Evolutionary conservation across 2,113 vertebrate genomes (phyloP).

Genomic region (Marmota monax): DNA sequence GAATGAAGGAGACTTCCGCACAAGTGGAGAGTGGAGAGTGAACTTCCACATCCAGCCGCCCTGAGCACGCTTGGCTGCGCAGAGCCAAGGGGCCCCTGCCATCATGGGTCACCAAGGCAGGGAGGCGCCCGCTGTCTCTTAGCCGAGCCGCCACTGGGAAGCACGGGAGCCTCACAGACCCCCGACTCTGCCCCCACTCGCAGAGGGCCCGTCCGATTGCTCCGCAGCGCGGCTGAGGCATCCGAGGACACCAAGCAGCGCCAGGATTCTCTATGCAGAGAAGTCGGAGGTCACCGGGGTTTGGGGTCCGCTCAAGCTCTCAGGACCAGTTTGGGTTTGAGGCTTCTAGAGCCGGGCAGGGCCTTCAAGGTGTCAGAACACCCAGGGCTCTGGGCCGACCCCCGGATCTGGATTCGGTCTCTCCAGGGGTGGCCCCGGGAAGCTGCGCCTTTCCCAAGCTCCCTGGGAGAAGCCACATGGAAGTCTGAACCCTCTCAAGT

Average conservation of each 20-base stretch:
- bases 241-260: neutral
- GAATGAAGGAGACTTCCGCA: neutral
- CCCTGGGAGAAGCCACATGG: neutral
- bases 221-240: too few relatives aligned
- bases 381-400: neutral
- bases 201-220: neutral
- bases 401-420: neutral
- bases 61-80: neutral
- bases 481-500: neutral
- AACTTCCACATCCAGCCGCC: neutral
- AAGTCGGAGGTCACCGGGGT: neutral
- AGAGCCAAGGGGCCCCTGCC: neutral
- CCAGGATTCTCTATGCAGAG: neutral
- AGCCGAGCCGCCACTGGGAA: neutral
- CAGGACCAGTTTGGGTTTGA: neutral
- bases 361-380: neutral
- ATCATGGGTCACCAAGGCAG: neutral
- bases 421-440: neutral
- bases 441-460: neutral
- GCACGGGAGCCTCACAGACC: neutral
- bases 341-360: neutral
- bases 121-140: neutral
- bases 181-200: fast-evolving
- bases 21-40: neutral
- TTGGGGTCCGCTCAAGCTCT: neutral